These are phyloP conservation scores for Tanypteryx hageni DNA, from an alignment of 2,888 invertebrate genomes.

Conservation along the genomic window DNA sequence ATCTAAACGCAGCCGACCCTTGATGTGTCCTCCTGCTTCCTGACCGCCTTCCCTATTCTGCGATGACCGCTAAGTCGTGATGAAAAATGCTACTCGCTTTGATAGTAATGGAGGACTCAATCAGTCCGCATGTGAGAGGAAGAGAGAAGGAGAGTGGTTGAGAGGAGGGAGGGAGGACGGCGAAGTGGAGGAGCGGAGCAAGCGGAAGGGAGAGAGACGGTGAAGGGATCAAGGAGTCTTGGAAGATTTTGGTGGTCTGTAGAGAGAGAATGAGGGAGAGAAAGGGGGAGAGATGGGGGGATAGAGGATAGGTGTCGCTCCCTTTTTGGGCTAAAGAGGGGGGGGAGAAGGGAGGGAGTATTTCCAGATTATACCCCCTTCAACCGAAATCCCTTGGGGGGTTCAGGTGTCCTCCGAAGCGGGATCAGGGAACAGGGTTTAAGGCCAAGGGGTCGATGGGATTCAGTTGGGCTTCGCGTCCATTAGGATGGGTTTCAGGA, in stretches of 20 bases:
- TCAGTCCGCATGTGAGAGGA: conserved; percentile 3
- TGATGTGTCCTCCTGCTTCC: not conserved
- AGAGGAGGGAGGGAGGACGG: not conserved
- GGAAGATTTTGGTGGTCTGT: conserved; percentile 9
- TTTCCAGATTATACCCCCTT: conserved; percentile 35
- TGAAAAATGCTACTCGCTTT: conserved; percentile 53
- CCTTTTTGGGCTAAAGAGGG: not conserved
- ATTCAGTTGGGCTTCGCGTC: conserved; percentile 55
- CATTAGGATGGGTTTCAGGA: conserved; percentile 43
- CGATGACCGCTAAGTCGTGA: conserved; percentile 34
- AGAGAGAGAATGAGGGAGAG: not conserved
- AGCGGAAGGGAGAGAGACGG: not conserved
- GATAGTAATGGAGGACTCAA: conserved; percentile 53
- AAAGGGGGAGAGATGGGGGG: not conserved
- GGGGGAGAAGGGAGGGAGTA: not conserved
- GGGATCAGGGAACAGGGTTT: conserved; percentile 58
- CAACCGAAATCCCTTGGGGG: conserved; percentile 54
- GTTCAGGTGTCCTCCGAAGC: conserved; percentile 56
- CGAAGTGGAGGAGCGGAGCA: not conserved
- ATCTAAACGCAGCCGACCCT: not conserved
- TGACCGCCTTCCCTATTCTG: not conserved
- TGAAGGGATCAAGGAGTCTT: conserved; percentile 44
- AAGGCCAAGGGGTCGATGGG: conserved; percentile 60
- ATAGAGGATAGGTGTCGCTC: conserved; percentile 18
- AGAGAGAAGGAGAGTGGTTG: not conserved